Evolutionary conservation across 1,140 invertebrate species (phyloP).

Genomic region (Dendrolimus kikuchii): DNA sequence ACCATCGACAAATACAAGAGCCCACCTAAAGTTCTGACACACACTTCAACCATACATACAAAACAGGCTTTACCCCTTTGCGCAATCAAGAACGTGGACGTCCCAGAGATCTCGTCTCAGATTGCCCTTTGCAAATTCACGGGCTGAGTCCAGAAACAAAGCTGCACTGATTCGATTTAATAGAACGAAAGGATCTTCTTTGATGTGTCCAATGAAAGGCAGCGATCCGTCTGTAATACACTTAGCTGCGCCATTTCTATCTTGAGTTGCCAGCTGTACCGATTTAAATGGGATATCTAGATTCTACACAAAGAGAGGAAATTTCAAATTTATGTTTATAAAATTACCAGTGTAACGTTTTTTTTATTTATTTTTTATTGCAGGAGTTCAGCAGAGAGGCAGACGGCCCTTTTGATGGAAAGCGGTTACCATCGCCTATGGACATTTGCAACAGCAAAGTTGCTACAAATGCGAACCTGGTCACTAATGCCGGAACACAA

Average conservation of each 20-base stretch:
- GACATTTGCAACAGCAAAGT: too few species aligned
- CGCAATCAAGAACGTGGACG: conserved; percentile 5
- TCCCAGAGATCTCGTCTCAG: conserved; percentile 20
- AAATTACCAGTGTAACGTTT: too few species aligned
- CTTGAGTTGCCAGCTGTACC: conserved; percentile 20
- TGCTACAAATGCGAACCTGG: too few species aligned
- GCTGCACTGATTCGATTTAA: conserved; percentile 62
- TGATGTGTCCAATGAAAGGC: conserved; percentile 69
- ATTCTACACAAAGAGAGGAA: too few species aligned
- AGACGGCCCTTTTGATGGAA: too few species aligned
- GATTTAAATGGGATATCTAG: too few species aligned
- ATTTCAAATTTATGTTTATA: too few species aligned
- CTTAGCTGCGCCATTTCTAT: conserved; percentile 60
- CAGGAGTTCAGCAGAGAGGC: too few species aligned
- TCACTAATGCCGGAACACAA: too few species aligned
- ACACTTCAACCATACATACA: conserved; percentile 2
- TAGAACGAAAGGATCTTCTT: conserved; percentile 59
- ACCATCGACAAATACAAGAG: too few species aligned
- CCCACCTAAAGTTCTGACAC: conserved; percentile 2
- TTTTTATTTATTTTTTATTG: too few species aligned
- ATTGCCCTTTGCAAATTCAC: conserved; percentile 36
- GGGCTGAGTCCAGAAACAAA: conserved; percentile 57
- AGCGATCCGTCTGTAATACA: conserved; percentile 65
- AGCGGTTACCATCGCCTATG: too few species aligned
- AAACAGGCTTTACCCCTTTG: conserved; percentile 3